phyloP scores from a whole-genome alignment of 2,113 vertebrate genomes.

The Theropithecus gelada region DNA sequence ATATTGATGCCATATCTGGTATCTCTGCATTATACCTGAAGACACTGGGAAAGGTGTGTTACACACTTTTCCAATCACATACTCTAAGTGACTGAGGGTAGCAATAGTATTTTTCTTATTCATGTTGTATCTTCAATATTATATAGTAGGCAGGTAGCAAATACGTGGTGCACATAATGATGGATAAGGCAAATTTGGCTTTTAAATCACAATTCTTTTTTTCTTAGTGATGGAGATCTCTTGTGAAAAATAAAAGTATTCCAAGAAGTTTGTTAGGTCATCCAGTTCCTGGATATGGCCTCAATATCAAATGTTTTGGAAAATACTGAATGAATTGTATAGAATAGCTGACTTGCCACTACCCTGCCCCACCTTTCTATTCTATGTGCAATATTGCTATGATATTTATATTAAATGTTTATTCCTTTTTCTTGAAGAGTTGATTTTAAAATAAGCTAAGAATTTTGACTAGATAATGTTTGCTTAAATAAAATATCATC shows the following conservation, averaged over 20 bases:
- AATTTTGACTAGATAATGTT: neutral
- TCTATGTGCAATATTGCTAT: neutral
- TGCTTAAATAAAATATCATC: neutral
- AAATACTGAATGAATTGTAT: neutral
- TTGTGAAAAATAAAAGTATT: neutral
- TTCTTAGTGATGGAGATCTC: neutral
- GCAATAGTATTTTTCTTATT: neutral
- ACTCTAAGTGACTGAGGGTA: neutral
- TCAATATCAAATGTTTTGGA: neutral
- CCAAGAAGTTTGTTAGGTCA: neutral
- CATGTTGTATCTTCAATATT: neutral
- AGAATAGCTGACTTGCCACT: neutral
- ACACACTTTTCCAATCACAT: neutral
- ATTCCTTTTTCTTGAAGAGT: neutral
- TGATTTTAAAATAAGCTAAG: neutral
- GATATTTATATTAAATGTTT: neutral
- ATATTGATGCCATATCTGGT: too few species aligned
- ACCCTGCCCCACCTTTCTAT: neutral
- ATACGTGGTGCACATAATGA: neutral
- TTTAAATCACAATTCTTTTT: neutral
- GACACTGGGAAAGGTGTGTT: neutral
- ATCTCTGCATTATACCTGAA: neutral
- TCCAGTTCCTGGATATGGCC: neutral
- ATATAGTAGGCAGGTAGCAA: neutral
- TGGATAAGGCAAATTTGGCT: neutral